A percentile compares a stretch with the other conserved stretches of the same genome.
Conservation (phyloP, 92 coral and sea anemone species). For the Scolanthus callimorphus region DNA sequence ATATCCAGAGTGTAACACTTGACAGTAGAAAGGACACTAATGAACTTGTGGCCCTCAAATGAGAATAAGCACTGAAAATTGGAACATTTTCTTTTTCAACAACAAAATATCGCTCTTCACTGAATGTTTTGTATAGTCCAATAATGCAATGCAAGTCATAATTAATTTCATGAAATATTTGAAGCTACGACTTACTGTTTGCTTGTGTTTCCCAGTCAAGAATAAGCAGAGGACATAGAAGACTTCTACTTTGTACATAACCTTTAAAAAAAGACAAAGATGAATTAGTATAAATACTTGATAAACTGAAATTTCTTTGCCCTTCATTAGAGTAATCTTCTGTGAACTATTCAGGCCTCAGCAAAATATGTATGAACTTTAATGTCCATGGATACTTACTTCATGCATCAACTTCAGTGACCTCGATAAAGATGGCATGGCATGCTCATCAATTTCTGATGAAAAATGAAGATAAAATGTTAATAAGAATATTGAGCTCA, state of each 20-base stretch:
- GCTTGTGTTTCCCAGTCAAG: conserved; percentile 92
- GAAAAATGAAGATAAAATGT: too few species aligned
- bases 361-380: not conserved
- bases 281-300: not conserved
- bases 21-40: too few species aligned
- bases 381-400: conserved; percentile 4
- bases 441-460: conserved; percentile 41
- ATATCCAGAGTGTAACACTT: too few species aligned
- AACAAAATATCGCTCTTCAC: too few species aligned
- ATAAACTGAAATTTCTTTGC: not conserved
- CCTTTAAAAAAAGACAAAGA: conserved; percentile 18
- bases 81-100: too few species aligned
- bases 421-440: conserved; percentile 58
- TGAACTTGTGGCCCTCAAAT: too few species aligned
- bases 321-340: not conserved
- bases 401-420: conserved; percentile 80
- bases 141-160: too few species aligned
- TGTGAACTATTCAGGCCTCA: not conserved
- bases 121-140: too few species aligned
- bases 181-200: conserved; percentile 72
- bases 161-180: too few species aligned
- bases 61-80: too few species aligned
- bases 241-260: conserved; percentile 91
- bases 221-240: conserved; percentile 92
- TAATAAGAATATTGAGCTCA: too few species aligned